Evolutionary conservation across 2,113 vertebrate species (phyloP).

Genomic region (Ondatra zibethicus): DNA sequence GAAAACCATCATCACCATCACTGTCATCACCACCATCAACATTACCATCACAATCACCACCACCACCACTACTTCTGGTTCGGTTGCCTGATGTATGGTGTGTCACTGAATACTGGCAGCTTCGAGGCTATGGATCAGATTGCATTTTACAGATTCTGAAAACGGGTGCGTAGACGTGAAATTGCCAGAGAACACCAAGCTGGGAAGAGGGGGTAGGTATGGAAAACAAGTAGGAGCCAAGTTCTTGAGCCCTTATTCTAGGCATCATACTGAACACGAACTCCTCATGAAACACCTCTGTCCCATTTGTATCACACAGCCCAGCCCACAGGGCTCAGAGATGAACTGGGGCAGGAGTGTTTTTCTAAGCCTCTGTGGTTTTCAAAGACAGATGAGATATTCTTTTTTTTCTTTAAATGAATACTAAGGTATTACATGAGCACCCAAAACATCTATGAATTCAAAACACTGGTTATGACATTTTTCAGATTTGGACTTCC

Average conservation of each 20-base stretch:
- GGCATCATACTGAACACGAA: not conserved
- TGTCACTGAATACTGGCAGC: not conserved
- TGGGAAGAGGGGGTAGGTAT: not conserved
- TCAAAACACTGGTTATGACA: constrained; percentile 70
- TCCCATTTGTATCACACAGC: not conserved
- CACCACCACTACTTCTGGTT: not conserved
- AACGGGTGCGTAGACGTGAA: not conserved
- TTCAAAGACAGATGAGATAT: constrained; percentile 35
- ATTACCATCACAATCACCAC: not conserved
- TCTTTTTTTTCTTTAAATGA: constrained; percentile 54
- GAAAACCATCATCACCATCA: not conserved
- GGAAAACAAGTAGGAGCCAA: not conserved
- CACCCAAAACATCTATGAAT: constrained; percentile 54
- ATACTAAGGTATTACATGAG: constrained; percentile 25
- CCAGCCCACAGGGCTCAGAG: not conserved
- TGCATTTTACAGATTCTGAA: not conserved
- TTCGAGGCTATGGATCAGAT: not conserved
- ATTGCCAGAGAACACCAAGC: not conserved
- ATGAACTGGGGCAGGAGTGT: accelerated
- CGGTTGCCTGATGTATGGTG: not conserved
- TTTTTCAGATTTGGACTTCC: constrained; percentile 63
- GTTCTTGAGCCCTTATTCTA: not conserved
- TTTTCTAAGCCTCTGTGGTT: not conserved
- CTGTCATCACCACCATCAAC: not conserved
- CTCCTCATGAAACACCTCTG: not conserved